Conservation (phyloP, 2,888 invertebrate genomes). For the Mimachlamys varia region DNA sequence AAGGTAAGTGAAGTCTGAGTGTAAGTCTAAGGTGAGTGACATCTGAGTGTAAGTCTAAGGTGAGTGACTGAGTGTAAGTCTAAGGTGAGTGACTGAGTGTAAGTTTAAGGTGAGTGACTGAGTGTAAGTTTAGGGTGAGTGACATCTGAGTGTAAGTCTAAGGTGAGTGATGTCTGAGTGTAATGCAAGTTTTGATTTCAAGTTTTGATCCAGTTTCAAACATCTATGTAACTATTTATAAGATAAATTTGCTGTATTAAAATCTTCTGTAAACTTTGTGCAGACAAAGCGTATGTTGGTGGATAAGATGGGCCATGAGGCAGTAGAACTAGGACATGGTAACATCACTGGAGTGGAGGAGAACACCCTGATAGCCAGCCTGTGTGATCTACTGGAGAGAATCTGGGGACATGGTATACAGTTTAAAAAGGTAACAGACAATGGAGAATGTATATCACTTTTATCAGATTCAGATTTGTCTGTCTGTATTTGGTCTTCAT, state of each 20-base stretch:
- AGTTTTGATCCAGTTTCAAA: no score
- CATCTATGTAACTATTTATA: neutral
- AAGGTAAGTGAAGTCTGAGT: neutral
- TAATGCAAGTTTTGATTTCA: neutral
- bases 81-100: neutral
- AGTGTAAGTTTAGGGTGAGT: neutral
- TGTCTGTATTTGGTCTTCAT: no score
- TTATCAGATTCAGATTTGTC: no score
- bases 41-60: neutral
- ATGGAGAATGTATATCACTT: no score
- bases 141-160: neutral
- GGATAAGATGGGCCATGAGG: conserved; percentile 98
- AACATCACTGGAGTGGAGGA: conserved; percentile 91
- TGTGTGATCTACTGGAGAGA: conserved; percentile 97
- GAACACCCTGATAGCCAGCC: conserved; percentile 97
- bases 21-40: conserved; percentile 2
- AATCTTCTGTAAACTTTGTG: conserved; percentile 37
- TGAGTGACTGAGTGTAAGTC: neutral
- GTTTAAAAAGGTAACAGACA: conserved; percentile 89
- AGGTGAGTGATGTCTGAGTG: neutral
- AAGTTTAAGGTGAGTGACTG: neutral
- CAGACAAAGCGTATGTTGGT: conserved; percentile 98
- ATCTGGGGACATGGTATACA: conserved; percentile 99
- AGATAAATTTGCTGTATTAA: neutral
- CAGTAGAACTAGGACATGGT: conserved; percentile 94